These are phyloP conservation scores for Tetragonula clypearis DNA, from an alignment of 1,140 invertebrate genomes.

Conservation along the genomic window DNA sequence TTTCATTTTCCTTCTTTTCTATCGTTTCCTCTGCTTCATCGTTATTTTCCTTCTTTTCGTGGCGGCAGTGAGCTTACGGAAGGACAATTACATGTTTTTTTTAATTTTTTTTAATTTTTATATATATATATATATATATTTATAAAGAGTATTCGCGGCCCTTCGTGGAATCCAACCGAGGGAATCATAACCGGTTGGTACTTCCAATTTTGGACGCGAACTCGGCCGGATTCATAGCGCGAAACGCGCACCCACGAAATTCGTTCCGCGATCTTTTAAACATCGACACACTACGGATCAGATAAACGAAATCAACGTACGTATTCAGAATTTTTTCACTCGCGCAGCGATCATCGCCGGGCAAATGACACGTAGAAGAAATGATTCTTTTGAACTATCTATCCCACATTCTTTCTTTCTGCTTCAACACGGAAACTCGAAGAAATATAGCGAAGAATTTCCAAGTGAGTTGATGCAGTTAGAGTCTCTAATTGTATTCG, in stretches of 20 bases:
- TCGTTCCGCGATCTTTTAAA: constrained; percentile 19
- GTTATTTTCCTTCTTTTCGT: constrained; percentile 55
- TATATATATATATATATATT: constrained; percentile 40
- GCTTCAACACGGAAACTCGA: background rate
- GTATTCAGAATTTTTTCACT: constrained; percentile 1
- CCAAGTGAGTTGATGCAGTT: no score
- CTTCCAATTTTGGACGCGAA: no score
- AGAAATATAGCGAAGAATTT: background rate
- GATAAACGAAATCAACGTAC: constrained; percentile 54
- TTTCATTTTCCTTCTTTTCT: constrained; percentile 3
- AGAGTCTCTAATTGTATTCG: no score
- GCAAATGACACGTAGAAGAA: background rate
- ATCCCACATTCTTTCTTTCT: background rate
- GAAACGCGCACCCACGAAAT: constrained; percentile 16
- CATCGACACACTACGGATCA: constrained; percentile 33
- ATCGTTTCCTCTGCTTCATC: constrained; percentile 17
- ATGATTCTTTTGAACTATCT: background rate
- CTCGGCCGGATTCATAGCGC: no score
- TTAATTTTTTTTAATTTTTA: background rate
- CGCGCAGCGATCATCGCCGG: background rate
- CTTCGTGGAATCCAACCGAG: no score
- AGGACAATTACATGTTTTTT: constrained; percentile 48
- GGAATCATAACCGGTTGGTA: no score
- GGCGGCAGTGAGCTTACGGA: constrained; percentile 69
- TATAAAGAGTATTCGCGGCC: background rate